phyloP scores from a whole-genome alignment of 2,797 vertebrate species.

The Sternarchorhynchus goeldii region DNA sequence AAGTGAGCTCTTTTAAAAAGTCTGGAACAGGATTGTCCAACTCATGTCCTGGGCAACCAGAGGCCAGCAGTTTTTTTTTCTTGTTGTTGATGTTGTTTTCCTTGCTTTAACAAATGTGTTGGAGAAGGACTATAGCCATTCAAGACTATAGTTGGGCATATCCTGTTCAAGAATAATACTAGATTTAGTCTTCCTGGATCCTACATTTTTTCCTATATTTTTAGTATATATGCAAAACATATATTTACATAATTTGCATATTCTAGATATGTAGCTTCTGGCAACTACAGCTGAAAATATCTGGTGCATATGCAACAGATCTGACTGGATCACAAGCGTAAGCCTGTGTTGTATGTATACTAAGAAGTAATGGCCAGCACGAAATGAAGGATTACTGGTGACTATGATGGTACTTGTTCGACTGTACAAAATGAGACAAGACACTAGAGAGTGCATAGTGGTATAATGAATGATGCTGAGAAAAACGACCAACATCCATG shows the following conservation, averaged over 20 bases:
- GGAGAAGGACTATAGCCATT: too few relatives aligned
- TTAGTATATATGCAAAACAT: conserved; percentile 8
- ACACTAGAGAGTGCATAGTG: conserved; percentile 48
- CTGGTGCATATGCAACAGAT: conserved; percentile 23
- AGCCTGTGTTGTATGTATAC: conserved; percentile 26
- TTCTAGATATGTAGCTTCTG: conserved; percentile 25
- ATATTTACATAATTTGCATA: conserved; percentile 10
- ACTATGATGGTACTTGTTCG: conserved; percentile 32
- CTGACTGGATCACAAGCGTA: conserved; percentile 16
- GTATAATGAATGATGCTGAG: conserved; percentile 12
- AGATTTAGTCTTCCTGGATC: conserved; percentile 5
- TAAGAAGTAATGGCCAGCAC: conserved; percentile 50
- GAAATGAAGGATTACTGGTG: conserved; percentile 46
- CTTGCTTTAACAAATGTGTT: too few relatives aligned
- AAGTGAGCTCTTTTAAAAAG: not conserved
- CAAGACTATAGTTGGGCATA: too few relatives aligned
- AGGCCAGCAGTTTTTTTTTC: not conserved
- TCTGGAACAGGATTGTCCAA: too few relatives aligned
- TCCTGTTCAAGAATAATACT: not conserved
- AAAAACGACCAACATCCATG: conserved; percentile 2
- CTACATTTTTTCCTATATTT: not conserved
- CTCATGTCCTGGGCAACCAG: too few relatives aligned
- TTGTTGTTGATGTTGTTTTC: too few relatives aligned
- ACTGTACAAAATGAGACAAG: conserved; percentile 45
- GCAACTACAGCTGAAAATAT: conserved; percentile 29